Conservation (phyloP, 1,140 invertebrate species). For the Drosophila triauraria region DNA sequence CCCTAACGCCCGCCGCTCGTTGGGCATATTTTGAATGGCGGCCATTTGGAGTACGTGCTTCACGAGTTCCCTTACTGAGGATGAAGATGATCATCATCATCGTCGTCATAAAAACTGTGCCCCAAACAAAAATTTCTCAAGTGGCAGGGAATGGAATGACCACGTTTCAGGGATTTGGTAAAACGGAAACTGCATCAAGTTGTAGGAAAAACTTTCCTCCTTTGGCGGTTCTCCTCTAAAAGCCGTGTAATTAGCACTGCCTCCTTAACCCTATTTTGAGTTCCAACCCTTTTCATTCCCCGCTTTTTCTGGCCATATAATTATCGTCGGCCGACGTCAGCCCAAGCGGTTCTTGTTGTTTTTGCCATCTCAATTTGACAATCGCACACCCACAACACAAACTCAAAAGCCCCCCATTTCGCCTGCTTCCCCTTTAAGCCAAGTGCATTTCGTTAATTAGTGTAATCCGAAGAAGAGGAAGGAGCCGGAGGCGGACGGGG, state of each 20-base stretch:
- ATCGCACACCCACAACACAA: constrained; percentile 51
- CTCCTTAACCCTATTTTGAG: constrained; percentile 22
- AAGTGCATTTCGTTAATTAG: constrained; percentile 83
- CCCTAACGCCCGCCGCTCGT: constrained; percentile 40
- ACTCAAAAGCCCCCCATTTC: background rate
- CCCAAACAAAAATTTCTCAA: constrained; percentile 25
- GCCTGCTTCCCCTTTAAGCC: constrained; percentile 26
- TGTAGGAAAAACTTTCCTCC: constrained; percentile 20
- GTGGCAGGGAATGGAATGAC: constrained; percentile 21
- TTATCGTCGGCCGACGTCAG: constrained; percentile 62
- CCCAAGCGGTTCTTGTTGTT: constrained; percentile 42
- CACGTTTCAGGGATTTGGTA: constrained; percentile 39
- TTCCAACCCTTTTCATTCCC: constrained; percentile 2
- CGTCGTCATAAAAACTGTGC: constrained; percentile 36
- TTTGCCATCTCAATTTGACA: constrained; percentile 61
- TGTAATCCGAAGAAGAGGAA: constrained; percentile 53
- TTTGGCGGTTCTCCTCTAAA: constrained; percentile 39
- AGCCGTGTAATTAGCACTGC: constrained; percentile 65
- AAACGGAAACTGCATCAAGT: constrained; percentile 46
- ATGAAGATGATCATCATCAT: constrained; percentile 8
- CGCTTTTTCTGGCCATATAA: constrained; percentile 43
- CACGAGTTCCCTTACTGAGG: constrained; percentile 33
- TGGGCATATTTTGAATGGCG: constrained; percentile 49
- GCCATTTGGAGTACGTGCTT: constrained; percentile 75
- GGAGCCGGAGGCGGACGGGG: background rate